phyloP scores from a whole-genome alignment of 2,113 vertebrate species.

The Elephas maximus region DNA sequence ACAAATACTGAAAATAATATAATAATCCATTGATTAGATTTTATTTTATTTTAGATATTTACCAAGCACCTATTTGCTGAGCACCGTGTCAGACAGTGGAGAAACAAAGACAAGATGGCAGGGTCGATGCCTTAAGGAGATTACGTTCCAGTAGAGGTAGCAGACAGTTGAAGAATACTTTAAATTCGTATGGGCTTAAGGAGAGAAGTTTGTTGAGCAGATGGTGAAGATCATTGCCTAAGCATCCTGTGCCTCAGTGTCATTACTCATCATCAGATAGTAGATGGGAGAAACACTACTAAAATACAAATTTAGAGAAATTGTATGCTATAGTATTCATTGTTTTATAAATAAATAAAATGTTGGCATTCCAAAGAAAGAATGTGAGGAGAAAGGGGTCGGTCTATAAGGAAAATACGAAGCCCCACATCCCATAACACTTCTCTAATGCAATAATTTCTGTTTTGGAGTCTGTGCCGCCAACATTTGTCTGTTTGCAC shows the following conservation, averaged over 20 bases:
- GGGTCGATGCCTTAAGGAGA: neutral
- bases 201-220: neutral
- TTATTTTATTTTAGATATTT: neutral
- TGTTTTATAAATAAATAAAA: slow-evolving; percentile 45
- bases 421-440: neutral
- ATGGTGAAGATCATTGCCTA: neutral
- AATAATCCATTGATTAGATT: neutral
- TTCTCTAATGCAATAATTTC: slow-evolving; percentile 52
- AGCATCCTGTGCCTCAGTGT: neutral
- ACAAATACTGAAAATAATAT: neutral
- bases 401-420: neutral
- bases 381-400: neutral
- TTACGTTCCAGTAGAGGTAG: neutral
- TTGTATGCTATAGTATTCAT: neutral
- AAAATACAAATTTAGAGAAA: neutral
- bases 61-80: neutral
- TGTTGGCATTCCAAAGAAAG: slow-evolving; percentile 47
- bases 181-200: neutral
- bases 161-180: neutral
- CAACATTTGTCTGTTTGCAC: slow-evolving; percentile 66
- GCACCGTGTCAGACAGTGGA: neutral
- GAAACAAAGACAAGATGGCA: neutral
- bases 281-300: neutral
- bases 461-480: slow-evolving; percentile 43
- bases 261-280: neutral